These are phyloP conservation scores for Drosophila burlai DNA, from an alignment of 1,140 invertebrate genomes.

Conservation along the genomic window DNA sequence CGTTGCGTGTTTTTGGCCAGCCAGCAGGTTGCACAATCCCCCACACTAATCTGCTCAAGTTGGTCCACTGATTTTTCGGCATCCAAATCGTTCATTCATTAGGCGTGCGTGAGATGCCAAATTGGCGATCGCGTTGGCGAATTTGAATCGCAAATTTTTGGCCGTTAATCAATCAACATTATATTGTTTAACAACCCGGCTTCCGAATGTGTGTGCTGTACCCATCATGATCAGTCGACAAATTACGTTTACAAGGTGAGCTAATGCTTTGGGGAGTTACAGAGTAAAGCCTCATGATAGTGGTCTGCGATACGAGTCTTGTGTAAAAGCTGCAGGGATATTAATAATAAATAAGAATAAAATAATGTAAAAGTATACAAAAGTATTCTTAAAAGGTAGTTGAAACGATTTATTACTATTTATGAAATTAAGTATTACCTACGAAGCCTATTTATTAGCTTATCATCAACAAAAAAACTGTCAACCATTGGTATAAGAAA, in stretches of 20 bases:
- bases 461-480: not conserved
- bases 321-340: not conserved
- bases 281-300: not conserved
- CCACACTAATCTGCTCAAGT: constrained; percentile 59
- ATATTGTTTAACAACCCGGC: constrained; percentile 43
- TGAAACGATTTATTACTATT: not conserved
- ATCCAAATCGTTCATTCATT: constrained; percentile 35
- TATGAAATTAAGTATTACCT: too few species aligned
- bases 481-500: not conserved
- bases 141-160: constrained; percentile 61
- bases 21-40: constrained; percentile 63
- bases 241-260: constrained; percentile 19
- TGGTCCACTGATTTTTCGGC: constrained; percentile 32
- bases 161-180: constrained; percentile 57
- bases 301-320: not conserved
- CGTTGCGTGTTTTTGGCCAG: constrained; percentile 62
- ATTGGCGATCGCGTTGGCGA: constrained; percentile 22
- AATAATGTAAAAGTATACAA: too few species aligned
- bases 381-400: not conserved
- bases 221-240: constrained; percentile 19
- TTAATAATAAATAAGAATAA: not conserved
- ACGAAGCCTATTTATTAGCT: too few species aligned
- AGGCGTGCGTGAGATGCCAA: constrained; percentile 52
- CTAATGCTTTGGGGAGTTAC: not conserved
- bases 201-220: constrained; percentile 20